Evolutionary conservation across 1,140 invertebrate genomes (phyloP), one percentile per base, ranked within the genome.

Genomic region (Campoletis sonorensis): DNA sequence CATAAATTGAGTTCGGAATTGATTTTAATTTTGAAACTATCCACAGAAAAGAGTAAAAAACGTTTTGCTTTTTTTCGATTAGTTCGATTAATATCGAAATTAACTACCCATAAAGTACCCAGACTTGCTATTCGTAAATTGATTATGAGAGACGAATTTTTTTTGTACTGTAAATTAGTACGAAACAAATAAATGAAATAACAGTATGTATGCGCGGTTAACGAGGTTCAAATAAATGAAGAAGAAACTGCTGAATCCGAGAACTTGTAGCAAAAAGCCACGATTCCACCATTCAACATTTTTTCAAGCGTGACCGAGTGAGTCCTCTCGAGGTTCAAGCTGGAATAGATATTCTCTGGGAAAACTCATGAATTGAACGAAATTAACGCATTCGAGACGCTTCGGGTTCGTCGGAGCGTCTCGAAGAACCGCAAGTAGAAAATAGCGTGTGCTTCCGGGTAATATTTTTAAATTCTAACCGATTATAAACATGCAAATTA

Each of bases 321-420:
- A n/a, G n/a, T n/a, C n/a, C n/a, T 18, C 51, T 54, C 51, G 40
- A n/a, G 51, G 61, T 64, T 64, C 61, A 23, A 64, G 23, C 18
- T n/a, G 5, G 1, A 16, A 27, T 64, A 64, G 61, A 64, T n/a
- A 21, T 64, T 64, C 13, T 23, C 2, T 21, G 23, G 23, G 23
- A 64, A 64, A 64, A 64, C 27, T 64, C 23, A 64, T 64, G 27
- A 23, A 64, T 64, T 23, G 61, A 54, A 54, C 51, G 51, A 54
- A 64, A 27, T 23, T 27, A 64, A 2, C 61, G 54, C 11, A 11
- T 10, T 45, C 40, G 18, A 54, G 8, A 23, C 4, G 23, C 13
- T 15, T 7, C 26, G 61, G 23, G 23, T 23, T 64, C 61, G 61
- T 64, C 61, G 61, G 15, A 64, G 61, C 61, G 23, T 64, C 61